These are phyloP conservation scores for Benitochromis conjunctus DNA, from an alignment of 2,113 vertebrate genomes.

Conservation along the genomic window DNA sequence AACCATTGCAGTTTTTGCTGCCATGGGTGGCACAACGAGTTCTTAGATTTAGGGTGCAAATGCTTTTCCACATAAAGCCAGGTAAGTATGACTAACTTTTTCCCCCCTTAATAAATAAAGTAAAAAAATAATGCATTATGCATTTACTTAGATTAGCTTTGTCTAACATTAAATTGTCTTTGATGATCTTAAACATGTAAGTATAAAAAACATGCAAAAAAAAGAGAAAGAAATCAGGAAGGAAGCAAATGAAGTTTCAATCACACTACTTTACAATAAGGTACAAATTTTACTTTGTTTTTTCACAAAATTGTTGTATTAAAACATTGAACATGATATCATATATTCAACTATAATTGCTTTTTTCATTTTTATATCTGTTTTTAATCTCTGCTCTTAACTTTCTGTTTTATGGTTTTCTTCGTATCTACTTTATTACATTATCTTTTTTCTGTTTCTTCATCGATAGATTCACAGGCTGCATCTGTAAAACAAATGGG, in stretches of 20 bases:
- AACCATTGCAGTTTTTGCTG: background rate
- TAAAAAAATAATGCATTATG: background rate
- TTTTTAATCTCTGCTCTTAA: background rate
- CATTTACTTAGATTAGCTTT: background rate
- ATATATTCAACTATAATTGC: background rate
- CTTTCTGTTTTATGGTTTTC: background rate
- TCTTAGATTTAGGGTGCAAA: background rate
- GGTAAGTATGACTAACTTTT: background rate
- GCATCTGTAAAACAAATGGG: background rate
- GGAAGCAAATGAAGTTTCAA: background rate
- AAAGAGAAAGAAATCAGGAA: background rate
- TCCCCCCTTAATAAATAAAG: background rate
- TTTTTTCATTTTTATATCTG: background rate
- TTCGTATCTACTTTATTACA: background rate
- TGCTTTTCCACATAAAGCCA: background rate
- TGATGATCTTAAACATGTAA: background rate
- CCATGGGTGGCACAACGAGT: background rate
- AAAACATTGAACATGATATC: background rate
- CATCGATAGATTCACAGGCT: background rate
- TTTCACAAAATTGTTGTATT: background rate
- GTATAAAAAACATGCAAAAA: background rate
- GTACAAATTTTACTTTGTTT: background rate
- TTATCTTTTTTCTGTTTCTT: background rate
- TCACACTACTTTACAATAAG: background rate
- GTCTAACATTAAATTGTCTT: background rate